phyloP scores from a whole-genome alignment of 2,888 invertebrate species.

The Siphlonurus alternatus region DNA sequence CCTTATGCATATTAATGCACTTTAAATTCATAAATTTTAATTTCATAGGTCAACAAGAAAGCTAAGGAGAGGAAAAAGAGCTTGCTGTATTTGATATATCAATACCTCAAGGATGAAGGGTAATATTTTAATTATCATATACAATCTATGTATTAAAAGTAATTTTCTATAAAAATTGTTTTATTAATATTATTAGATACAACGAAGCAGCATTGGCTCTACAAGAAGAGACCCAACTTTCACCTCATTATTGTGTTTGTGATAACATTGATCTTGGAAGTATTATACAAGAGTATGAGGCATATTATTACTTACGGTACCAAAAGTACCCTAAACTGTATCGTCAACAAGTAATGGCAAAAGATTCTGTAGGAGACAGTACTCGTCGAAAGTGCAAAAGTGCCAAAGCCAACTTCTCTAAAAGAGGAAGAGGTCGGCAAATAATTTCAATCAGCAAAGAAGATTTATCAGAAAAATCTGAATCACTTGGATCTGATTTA shows the following conservation, averaged over 20 bases:
- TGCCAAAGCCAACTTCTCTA: neutral
- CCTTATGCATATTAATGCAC: too few relatives aligned
- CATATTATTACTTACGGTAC: slow-evolving; percentile 70
- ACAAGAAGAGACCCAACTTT: slow-evolving; percentile 52
- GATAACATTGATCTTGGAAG: slow-evolving; percentile 84
- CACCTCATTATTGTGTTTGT: slow-evolving; percentile 55
- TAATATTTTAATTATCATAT: slow-evolving; percentile 16
- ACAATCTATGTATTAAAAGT: neutral
- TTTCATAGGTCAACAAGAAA: slow-evolving; percentile 17
- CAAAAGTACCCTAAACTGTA: slow-evolving; percentile 72
- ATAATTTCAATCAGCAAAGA: too few relatives aligned
- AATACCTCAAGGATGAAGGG: slow-evolving; percentile 50
- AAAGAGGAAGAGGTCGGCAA: too few relatives aligned
- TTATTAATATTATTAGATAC: too few relatives aligned
- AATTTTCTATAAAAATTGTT: neutral
- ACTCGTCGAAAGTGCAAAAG: neutral
- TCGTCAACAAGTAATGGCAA: slow-evolving; percentile 28
- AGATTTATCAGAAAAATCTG: too few relatives aligned
- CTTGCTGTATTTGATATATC: slow-evolving; percentile 44
- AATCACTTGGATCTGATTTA: neutral
- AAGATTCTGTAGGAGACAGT: neutral
- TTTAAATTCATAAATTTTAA: too few relatives aligned
- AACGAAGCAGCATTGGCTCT: slow-evolving; percentile 44
- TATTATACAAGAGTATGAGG: slow-evolving; percentile 75
- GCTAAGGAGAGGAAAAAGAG: slow-evolving; percentile 27